These are phyloP conservation scores for Nomada ruficornis DNA, from an alignment of 2,888 invertebrate genomes.

Conservation along the genomic window DNA sequence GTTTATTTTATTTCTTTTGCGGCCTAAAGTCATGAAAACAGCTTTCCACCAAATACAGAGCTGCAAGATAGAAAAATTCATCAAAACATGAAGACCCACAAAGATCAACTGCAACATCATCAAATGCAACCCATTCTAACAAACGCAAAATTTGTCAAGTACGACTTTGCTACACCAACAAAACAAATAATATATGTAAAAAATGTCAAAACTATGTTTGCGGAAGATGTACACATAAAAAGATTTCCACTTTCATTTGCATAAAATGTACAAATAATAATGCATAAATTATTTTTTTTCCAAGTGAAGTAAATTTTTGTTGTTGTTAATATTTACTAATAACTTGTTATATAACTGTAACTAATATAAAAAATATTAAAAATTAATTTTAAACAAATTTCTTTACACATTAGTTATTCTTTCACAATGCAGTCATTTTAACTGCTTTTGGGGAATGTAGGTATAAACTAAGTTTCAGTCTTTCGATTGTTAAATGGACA, in stretches of 20 bases:
- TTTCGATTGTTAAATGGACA: no score
- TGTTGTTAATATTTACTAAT: slow-evolving; percentile 57
- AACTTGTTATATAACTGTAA: slow-evolving; percentile 46
- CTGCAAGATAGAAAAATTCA: no score
- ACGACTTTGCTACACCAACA: no score
- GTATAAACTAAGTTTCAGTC: no score
- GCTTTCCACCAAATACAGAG: no score
- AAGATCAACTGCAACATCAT: no score
- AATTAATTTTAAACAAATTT: slow-evolving; percentile 44
- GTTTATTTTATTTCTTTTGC: no score
- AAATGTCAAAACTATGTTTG: slow-evolving; percentile 50
- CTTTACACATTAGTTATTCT: slow-evolving; percentile 28
- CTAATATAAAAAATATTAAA: slow-evolving; percentile 53
- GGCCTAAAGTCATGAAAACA: no score
- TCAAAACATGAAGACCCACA: no score
- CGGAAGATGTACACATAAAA: slow-evolving; percentile 48
- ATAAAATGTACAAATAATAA: slow-evolving; percentile 51
- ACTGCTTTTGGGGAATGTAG: slow-evolving; percentile 27
- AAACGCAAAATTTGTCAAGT: no score
- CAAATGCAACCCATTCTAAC: no score
- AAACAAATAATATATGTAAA: no score
- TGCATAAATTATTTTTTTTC: slow-evolving; percentile 44
- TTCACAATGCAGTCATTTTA: slow-evolving; percentile 30
- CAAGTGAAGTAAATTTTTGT: slow-evolving; percentile 43
- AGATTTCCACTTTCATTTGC: slow-evolving; percentile 48